Evolutionary conservation across 2,113 vertebrate species (phyloP).

Genomic region (Empidonax traillii): DNA sequence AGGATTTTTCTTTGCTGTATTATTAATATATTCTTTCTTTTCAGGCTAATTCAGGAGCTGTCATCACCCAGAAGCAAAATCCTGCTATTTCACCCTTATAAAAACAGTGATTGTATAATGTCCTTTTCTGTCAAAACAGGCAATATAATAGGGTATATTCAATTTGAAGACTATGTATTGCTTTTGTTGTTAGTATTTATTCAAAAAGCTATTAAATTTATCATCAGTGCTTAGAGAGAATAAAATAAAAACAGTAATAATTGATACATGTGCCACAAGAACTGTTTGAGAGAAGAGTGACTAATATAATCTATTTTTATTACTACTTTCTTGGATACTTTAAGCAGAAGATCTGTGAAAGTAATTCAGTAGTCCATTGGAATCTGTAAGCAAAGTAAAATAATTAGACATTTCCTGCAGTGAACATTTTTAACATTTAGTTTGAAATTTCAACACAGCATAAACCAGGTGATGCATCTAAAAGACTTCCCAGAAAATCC

Average conservation of each 20-base stretch:
- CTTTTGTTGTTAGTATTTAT: neutral
- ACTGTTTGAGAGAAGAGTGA: neutral
- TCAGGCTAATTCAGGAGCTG: neutral
- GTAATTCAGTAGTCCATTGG: neutral
- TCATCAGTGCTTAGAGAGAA: neutral
- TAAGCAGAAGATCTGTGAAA: neutral
- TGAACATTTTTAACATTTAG: neutral
- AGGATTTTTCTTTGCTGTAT: neutral
- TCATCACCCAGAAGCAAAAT: neutral
- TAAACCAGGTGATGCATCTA: neutral
- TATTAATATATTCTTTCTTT: neutral
- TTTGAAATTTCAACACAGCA: neutral
- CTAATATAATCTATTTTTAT: neutral
- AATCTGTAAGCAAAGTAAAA: neutral
- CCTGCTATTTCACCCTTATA: neutral
- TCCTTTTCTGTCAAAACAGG: neutral
- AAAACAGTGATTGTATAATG: neutral
- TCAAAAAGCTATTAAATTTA: neutral
- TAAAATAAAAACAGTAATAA: neutral
- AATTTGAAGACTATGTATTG: neutral
- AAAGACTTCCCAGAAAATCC: neutral
- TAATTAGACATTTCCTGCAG: neutral
- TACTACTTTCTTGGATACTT: neutral
- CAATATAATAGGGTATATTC: neutral
- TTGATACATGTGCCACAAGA: neutral